Conservation (phyloP, 2,888 invertebrate species). For the Perithous albicinctus region DNA sequence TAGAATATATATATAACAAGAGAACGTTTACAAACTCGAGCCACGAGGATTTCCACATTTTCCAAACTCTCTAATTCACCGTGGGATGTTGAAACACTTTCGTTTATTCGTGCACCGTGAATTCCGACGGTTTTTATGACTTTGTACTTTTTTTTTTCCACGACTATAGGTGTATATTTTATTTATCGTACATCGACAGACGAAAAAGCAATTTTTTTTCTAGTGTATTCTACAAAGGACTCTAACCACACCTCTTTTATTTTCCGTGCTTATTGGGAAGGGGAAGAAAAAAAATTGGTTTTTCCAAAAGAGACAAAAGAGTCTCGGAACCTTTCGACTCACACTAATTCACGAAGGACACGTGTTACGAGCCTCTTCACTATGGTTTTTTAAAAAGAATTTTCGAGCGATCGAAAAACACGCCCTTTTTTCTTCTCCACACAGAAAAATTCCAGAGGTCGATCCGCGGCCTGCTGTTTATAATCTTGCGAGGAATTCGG, state of each 20-base stretch:
- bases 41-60: constrained; percentile 29
- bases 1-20: neutral
- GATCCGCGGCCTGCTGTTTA: constrained; percentile 21
- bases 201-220: too few relatives aligned
- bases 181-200: too few relatives aligned
- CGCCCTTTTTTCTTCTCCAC: constrained; percentile 3
- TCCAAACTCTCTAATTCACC: constrained; percentile 46
- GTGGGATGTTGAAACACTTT: constrained; percentile 9
- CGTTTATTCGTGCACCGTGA: neutral
- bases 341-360: neutral
- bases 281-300: neutral
- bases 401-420: constrained; percentile 11
- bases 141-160: neutral
- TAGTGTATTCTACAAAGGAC: too few relatives aligned
- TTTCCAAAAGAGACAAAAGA: neutral
- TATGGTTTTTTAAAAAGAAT: constrained; percentile 7
- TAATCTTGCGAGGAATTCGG: constrained; percentile 43
- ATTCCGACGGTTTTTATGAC: constrained; percentile 4
- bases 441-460: constrained; percentile 20
- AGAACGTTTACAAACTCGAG: neutral
- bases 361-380: neutral
- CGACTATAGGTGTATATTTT: too few relatives aligned
- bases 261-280: neutral
- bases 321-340: neutral
- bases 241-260: too few relatives aligned